Percentiles rank a stretch among this genome's conserved stretches.
phyloP scores from a whole-genome alignment of 1,140 invertebrate genomes.

The Polyergus mexicanus region DNA sequence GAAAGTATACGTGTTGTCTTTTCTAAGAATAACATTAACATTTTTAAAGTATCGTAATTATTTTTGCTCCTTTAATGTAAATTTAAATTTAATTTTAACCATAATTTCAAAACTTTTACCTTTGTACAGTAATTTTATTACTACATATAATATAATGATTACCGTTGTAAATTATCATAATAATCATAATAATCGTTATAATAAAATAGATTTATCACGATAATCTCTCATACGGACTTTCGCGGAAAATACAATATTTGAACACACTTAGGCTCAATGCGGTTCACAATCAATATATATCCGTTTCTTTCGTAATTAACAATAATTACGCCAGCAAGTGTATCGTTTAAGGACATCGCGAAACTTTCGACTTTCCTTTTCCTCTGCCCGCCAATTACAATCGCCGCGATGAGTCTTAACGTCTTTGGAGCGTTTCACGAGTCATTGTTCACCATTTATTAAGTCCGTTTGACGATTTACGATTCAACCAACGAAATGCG shows the following conservation, averaged over 20 bases:
- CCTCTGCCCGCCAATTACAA: conserved; percentile 62
- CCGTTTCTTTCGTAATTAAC: conserved; percentile 36
- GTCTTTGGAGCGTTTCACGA: conserved; percentile 57
- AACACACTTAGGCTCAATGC: not conserved
- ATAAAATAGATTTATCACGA: conserved; percentile 18
- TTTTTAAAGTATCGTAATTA: not conserved
- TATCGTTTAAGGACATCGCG: conserved; percentile 35
- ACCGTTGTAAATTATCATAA: not conserved
- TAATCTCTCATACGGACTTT: conserved; percentile 7
- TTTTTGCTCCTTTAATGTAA: not conserved
- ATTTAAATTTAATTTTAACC: not conserved
- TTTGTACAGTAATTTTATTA: not conserved
- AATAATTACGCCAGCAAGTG: conserved; percentile 48
- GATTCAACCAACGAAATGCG: conserved; percentile 61
- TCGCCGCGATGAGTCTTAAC: conserved; percentile 40
- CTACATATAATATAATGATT: not conserved
- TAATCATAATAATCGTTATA: conserved; percentile 7
- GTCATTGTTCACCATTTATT: conserved; percentile 68
- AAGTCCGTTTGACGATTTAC: conserved; percentile 69
- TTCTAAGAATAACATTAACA: not conserved
- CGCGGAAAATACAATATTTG: conserved; percentile 24
- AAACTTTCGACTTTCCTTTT: conserved; percentile 46
- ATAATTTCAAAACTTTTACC: not conserved
- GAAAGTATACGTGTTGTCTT: not conserved
- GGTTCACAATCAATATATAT: conserved; percentile 27